Conservation (phyloP, 1,140 invertebrate genomes). For the Capitella teleta region DNA sequence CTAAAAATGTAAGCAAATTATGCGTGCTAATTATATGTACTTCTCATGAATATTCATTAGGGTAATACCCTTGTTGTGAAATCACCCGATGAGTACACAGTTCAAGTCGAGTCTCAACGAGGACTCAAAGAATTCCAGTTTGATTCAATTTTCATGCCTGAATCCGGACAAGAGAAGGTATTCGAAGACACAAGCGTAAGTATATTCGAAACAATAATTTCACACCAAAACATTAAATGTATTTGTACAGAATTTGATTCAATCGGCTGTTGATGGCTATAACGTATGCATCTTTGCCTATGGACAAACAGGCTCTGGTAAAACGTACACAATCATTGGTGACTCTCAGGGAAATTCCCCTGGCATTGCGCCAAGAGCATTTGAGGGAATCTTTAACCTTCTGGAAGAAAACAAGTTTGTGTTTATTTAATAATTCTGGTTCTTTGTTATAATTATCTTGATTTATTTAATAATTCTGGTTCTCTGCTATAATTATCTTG, state of each 20-base stretch:
- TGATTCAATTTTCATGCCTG: slow-evolving; percentile 37
- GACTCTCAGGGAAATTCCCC: slow-evolving; percentile 21
- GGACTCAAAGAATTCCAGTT: slow-evolving; percentile 37
- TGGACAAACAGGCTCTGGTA: slow-evolving; percentile 74
- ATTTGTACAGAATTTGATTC: slow-evolving; percentile 38
- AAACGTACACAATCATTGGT: slow-evolving; percentile 64
- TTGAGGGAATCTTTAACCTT: slow-evolving; percentile 34
- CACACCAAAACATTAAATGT: too few species aligned
- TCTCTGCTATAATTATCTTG: neutral
- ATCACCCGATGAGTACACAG: slow-evolving; percentile 31
- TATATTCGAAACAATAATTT: too few species aligned
- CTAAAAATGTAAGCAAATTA: slow-evolving; percentile 23
- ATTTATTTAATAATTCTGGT: neutral
- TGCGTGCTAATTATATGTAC: too few species aligned
- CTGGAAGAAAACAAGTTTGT: slow-evolving; percentile 29
- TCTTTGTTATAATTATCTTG: neutral
- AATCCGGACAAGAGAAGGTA: slow-evolving; percentile 30
- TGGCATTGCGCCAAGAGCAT: slow-evolving; percentile 34
- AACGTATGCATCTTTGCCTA: slow-evolving; percentile 95
- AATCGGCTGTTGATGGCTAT: slow-evolving; percentile 79
- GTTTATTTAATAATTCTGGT: neutral
- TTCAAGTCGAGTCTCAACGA: slow-evolving; percentile 20
- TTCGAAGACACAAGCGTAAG: slow-evolving; percentile 38
- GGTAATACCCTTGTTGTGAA: slow-evolving; percentile 27
- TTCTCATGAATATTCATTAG: too few species aligned